These are phyloP conservation scores for Drosophila lini DNA, from an alignment of 1,140 invertebrate species.

Conservation along the genomic window DNA sequence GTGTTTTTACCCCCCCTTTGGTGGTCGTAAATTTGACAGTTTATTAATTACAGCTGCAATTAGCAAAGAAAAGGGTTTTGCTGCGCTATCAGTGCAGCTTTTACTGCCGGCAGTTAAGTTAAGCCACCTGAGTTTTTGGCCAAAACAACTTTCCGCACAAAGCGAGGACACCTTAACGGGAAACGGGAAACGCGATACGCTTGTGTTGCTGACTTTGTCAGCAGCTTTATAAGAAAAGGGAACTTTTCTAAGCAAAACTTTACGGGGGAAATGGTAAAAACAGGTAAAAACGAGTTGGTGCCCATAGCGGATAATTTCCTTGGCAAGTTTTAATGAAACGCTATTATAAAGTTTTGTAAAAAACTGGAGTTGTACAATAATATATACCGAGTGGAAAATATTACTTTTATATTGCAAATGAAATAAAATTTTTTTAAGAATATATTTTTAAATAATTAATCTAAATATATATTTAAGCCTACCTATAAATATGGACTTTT, in stretches of 20 bases:
- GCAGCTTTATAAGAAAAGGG: slow-evolving; percentile 1
- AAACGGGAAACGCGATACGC: slow-evolving; percentile 35
- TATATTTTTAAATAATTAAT: no score
- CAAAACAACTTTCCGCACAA: slow-evolving; percentile 14
- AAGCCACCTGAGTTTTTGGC: slow-evolving; percentile 23
- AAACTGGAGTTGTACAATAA: background rate
- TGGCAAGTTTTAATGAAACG: no score
- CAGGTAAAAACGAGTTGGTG: background rate
- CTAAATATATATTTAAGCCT: no score
- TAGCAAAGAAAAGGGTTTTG: slow-evolving; percentile 9
- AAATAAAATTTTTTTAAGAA: no score
- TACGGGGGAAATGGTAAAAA: no score
- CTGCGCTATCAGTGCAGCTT: slow-evolving; percentile 30
- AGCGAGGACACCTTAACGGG: slow-evolving; percentile 1
- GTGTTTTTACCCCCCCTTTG: background rate
- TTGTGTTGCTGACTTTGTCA: slow-evolving; percentile 34
- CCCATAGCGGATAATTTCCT: background rate
- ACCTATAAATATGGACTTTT: no score
- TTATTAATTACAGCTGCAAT: slow-evolving; percentile 66
- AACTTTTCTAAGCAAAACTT: slow-evolving; percentile 16
- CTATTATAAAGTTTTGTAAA: background rate
- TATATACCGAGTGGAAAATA: no score
- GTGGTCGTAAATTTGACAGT: slow-evolving; percentile 68
- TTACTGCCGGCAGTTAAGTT: slow-evolving; percentile 22
- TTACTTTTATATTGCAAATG: no score